A percentile compares a stretch with the other conserved stretches of the same genome.
phyloP scores from a whole-genome alignment of 2,113 vertebrate genomes.

The Erinaceus europaeus region DNA sequence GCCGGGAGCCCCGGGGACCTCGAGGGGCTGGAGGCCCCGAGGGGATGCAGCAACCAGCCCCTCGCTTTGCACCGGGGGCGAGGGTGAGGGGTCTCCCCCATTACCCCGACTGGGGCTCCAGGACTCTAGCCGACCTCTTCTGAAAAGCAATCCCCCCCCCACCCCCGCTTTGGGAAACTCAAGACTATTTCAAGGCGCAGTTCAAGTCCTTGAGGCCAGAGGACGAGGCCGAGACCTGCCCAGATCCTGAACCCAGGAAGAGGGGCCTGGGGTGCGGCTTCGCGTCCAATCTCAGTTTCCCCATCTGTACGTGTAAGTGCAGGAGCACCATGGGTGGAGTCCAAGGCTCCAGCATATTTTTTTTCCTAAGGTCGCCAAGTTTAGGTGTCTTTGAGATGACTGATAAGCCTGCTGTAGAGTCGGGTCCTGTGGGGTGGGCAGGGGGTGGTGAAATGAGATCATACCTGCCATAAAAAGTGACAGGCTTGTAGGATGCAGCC shows the following conservation, averaged over 20 bases:
- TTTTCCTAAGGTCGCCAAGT: background rate
- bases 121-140: background rate
- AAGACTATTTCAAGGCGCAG: background rate
- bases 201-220: background rate
- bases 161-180: no score
- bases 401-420: background rate
- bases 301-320: no score
- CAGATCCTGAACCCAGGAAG: background rate
- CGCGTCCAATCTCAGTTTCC: constrained; percentile 10
- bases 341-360: background rate
- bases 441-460: background rate
- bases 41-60: background rate
- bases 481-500: background rate
- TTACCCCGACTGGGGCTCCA: background rate
- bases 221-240: no score
- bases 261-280: no score
- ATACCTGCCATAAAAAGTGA: background rate
- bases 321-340: background rate
- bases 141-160: constrained; percentile 4
- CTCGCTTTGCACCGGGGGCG: background rate
- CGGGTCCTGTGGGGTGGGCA: background rate
- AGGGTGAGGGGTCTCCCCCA: background rate
- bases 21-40: background rate
- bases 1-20: background rate
- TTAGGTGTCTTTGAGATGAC: background rate